Conservation (phyloP, 2,888 invertebrate species). For the Spilarctia lutea region DNA sequence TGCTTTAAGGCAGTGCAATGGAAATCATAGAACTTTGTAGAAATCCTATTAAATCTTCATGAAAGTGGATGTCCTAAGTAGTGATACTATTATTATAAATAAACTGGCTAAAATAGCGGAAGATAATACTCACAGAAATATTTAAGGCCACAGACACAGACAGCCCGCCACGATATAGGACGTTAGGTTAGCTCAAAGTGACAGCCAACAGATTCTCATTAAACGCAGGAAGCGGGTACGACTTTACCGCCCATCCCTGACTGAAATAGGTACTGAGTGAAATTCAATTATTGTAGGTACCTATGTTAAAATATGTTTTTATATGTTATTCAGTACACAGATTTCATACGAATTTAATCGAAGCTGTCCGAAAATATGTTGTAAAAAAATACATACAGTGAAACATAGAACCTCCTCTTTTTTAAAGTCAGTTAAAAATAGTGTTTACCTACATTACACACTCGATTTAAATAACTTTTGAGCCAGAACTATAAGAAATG, state of each 20-base stretch:
- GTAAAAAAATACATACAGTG: no score
- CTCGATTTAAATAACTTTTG: no score
- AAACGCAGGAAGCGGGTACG: conserved; percentile 48
- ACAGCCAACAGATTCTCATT: conserved; percentile 62
- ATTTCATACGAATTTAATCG: not conserved
- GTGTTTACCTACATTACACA: no score
- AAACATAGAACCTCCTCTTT: no score
- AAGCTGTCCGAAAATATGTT: not conserved
- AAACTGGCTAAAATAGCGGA: not conserved
- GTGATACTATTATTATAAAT: not conserved
- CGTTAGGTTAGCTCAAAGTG: conserved; percentile 49
- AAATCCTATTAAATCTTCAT: not conserved
- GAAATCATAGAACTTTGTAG: not conserved
- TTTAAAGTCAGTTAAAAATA: no score
- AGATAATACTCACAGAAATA: conserved; percentile 2
- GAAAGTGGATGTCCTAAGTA: not conserved
- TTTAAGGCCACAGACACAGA: conserved; percentile 16
- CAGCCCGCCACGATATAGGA: conserved; percentile 45
- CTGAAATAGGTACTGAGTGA: conserved; percentile 27
- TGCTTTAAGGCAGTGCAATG: not conserved
- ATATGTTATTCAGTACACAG: not conserved
- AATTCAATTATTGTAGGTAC: conserved; percentile 13
- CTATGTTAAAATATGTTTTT: not conserved
- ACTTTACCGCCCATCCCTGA: conserved; percentile 31
- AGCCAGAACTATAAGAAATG: no score